Evolutionary conservation across 1,140 invertebrate species (phyloP), one percentile per base, ranked within the genome.

Genomic region (Luehdorfia chinensis): DNA sequence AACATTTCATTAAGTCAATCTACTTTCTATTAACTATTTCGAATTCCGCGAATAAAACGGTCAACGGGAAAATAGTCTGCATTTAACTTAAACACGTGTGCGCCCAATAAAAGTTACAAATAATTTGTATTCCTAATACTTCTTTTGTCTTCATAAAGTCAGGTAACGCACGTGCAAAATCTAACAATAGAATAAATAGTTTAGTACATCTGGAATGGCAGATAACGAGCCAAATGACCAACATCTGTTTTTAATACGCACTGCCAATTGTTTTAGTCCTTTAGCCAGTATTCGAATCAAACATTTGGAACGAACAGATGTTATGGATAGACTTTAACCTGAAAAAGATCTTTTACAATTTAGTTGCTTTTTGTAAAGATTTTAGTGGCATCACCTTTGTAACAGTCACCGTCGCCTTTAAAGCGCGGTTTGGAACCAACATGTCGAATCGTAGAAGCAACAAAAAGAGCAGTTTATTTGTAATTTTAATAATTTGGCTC

Each of bases 231-330:
- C n/a, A 21, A 36, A 36, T 36, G 33, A 36, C 33, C 16, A 21
- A 36, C 33, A 36, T 36, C 33, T 36, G 33, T 36, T 36, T 21
- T 36, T 36, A 36, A 36, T 21, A 1, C 32, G 32, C 32, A 19
- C n/a, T n/a, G 12, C 16, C 33, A 21, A 36, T 36, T 36, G 33
- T 36, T 21, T 36, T 21, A 36, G 33, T 18, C 5, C 33, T 36
- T 21, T 36, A 1, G 14, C 14, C n/a, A 3, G 31, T n/a, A n/a
- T n/a, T n/a, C 16, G 18, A 5, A 36, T 27, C 31, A 28, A 31
- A 49, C 27, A 32, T 27, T 49, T 13, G 7, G n/a, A n/a, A n/a
- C n/a, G n/a, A 33, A 32, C 36, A 49, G 47, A 41, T 49, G 47
- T 49, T 41, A 19, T 6, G 47, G 47, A 41, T 49, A 21, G 31